Evolutionary conservation across 2,797 vertebrate genomes (phyloP).

Genomic region (Coluber constrictor): DNA sequence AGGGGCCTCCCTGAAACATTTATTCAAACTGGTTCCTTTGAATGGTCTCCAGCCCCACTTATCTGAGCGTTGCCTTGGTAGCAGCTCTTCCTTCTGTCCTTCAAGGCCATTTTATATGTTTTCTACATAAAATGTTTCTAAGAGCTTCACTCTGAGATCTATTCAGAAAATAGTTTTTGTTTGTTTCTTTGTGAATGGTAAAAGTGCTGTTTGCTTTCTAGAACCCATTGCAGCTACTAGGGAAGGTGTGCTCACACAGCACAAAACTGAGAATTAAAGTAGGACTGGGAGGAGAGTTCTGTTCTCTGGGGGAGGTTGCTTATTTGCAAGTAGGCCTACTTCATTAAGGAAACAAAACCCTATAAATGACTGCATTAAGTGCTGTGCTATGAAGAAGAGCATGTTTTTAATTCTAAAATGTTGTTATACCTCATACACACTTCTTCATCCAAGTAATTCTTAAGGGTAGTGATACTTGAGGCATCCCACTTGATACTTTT

Average conservation of each 20-base stretch:
- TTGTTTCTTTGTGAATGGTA: constrained; percentile 23
- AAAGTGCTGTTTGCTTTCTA: not conserved
- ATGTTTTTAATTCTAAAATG: not conserved
- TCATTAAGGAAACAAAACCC: not conserved
- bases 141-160: constrained; percentile 8
- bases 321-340: not conserved
- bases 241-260: not conserved
- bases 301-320: not conserved
- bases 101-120: not conserved
- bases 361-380: not conserved
- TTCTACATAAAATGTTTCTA: not conserved
- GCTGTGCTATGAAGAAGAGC: not conserved
- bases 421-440: not conserved
- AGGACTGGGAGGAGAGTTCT: not conserved
- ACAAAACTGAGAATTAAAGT: not conserved
- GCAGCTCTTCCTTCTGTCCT: not conserved
- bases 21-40: not conserved
- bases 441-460: not conserved
- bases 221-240: not conserved
- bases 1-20: not conserved
- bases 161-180: constrained; percentile 14
- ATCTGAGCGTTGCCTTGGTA: not conserved
- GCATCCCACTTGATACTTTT: not conserved
- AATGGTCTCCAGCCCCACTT: not conserved
- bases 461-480: not conserved